Evolutionary conservation across 2,888 invertebrate species (phyloP), one percentile per base, ranked within the genome.

Genomic region (Aphrophora alni): DNA sequence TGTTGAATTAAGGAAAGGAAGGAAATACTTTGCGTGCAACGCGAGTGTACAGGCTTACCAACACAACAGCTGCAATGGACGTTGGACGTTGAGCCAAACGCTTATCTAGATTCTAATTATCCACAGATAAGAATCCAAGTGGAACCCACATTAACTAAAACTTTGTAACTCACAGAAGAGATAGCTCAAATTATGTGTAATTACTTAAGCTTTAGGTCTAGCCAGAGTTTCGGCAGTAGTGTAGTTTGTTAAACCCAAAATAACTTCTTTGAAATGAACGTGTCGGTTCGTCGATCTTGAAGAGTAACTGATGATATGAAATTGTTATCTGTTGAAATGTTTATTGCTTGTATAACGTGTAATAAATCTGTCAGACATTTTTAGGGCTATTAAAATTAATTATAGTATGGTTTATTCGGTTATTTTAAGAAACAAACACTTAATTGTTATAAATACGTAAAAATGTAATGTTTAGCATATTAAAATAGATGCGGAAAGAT

Each of bases 31-130:
- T 21, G 59, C 59, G 59, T 59, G 59, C 59, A 21, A 21, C 21
- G 21, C 1, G 44, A 44, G 44, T 44, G 44, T 44, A 44, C 44
- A 14, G 14, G 14, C 44, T 5, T 21, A 59, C n/a, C 59, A 59
- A 26, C 71, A 14, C 71, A 72, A 78, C 78, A 78, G 78, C 78
- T 78, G 78, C 78, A 12, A n/a, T 78, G 38, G 78, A 59, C 78
- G 73, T 73, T 78, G 51, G 73, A 73, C 78, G 78, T 78, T 78
- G 78, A 78, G 78, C 72, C 71, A 38, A 70, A 71, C 44, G 26
- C 17, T 78, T 78, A 78, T 78, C 78, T 59, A 73, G 78, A 78
- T 78, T 33, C 78, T 78, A 78, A 78, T 78, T 78, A 78, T 78
- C 77, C 59, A 38, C 14, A 59, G 78, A 78, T 78, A 78, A 78